phyloP scores from a whole-genome alignment of 2,113 vertebrate species.

The Trachemys scripta region DNA sequence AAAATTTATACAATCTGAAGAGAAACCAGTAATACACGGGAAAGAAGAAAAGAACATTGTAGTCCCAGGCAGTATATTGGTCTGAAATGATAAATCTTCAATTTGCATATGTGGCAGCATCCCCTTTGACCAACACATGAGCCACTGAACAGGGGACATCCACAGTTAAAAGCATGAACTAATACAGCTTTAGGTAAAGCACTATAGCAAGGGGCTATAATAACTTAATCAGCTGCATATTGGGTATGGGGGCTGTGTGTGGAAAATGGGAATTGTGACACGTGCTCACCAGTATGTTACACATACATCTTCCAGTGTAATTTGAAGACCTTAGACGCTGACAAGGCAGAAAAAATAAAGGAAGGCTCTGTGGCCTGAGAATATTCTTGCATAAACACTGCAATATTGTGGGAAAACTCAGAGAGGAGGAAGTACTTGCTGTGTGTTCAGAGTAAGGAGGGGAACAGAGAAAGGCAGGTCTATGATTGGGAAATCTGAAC shows the following conservation, averaged over 20 bases:
- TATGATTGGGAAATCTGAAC: neutral
- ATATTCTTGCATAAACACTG: slow-evolving; percentile 2
- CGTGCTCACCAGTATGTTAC: neutral
- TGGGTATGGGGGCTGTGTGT: neutral
- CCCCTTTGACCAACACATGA: neutral
- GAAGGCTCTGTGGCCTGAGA: slow-evolving; percentile 48
- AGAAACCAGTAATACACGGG: neutral
- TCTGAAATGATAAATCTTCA: neutral
- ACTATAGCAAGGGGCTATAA: neutral
- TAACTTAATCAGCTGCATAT: neutral
- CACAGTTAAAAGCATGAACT: neutral
- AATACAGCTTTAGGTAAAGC: neutral
- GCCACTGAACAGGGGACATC: neutral
- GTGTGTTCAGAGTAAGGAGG: neutral
- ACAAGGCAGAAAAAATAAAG: slow-evolving; percentile 31
- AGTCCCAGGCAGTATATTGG: neutral
- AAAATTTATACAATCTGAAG: no score
- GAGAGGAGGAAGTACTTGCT: neutral
- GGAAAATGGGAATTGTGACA: neutral
- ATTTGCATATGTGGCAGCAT: neutral
- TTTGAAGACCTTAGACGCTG: neutral
- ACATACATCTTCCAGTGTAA: neutral
- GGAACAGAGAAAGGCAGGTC: neutral
- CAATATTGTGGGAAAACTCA: slow-evolving; percentile 38
- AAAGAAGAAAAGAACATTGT: neutral